phyloP scores from a whole-genome alignment of 1,140 invertebrate genomes.

The Agrilus planipennis region DNA sequence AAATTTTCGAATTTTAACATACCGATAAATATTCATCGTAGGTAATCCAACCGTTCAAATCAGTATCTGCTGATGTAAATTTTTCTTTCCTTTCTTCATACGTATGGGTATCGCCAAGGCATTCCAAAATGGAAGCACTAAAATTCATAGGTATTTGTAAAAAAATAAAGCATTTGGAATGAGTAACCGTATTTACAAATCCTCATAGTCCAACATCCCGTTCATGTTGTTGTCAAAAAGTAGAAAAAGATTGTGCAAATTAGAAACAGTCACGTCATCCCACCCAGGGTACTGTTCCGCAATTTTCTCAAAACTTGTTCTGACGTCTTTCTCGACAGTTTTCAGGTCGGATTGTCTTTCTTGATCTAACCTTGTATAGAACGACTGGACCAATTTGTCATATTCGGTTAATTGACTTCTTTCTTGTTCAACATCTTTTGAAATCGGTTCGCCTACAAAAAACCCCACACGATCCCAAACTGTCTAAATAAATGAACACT shows the following conservation, averaged over 20 bases:
- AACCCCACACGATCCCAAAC: too few species aligned
- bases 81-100: conserved; percentile 36
- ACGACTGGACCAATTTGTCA: conserved; percentile 37
- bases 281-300: conserved; percentile 37
- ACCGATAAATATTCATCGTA: conserved; percentile 42
- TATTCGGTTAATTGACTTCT: conserved; percentile 35
- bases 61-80: conserved; percentile 35
- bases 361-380: conserved; percentile 36
- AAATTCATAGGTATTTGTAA: conserved; percentile 4
- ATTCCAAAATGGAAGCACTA: conserved; percentile 39
- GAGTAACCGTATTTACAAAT: conserved; percentile 35
- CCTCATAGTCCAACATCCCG: conserved; percentile 40
- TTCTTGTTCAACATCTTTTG: conserved; percentile 26
- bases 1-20: conserved; percentile 9
- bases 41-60: conserved; percentile 40
- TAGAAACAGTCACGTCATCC: conserved; percentile 41
- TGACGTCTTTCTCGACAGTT: conserved; percentile 38
- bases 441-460: conserved; percentile 34
- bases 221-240: conserved; percentile 40
- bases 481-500: too few species aligned
- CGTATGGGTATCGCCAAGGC: conserved; percentile 35
- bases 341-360: conserved; percentile 36
- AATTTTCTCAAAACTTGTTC: conserved; percentile 37
- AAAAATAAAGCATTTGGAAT: neutral
- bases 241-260: conserved; percentile 40